phyloP scores from a whole-genome alignment of 2,888 invertebrate genomes.

The Idaea dimidiata region DNA sequence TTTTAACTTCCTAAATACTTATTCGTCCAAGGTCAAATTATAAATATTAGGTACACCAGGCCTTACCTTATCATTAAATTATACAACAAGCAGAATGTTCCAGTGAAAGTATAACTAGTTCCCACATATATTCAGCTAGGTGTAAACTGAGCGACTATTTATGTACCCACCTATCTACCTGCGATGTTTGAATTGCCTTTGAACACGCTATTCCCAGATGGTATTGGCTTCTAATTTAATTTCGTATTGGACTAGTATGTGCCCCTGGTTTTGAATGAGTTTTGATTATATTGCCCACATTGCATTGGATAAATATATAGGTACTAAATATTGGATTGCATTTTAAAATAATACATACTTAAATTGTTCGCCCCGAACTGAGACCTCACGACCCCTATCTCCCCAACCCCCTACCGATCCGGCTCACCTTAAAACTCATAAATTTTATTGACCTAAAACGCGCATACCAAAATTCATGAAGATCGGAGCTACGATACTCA shows the following conservation, averaged over 20 bases:
- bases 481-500: no score
- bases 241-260: not conserved
- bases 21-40: not conserved
- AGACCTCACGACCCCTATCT: no score
- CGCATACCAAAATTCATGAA: no score
- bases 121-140: not conserved
- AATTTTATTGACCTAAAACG: no score
- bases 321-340: no score
- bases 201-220: not conserved
- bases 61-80: not conserved
- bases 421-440: no score
- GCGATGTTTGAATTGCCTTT: not conserved
- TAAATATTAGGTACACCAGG: not conserved
- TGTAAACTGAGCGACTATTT: not conserved
- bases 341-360: no score
- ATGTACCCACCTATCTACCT: not conserved
- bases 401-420: no score
- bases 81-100: not conserved
- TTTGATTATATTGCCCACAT: no score
- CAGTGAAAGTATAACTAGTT: not conserved
- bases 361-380: no score
- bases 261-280: not conserved
- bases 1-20: not conserved
- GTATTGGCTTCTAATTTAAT: constrained; percentile 1
- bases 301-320: no score